These are phyloP conservation scores for Helarctos malayanus DNA, from an alignment of 2,797 vertebrate species.

Conservation along the genomic window DNA sequence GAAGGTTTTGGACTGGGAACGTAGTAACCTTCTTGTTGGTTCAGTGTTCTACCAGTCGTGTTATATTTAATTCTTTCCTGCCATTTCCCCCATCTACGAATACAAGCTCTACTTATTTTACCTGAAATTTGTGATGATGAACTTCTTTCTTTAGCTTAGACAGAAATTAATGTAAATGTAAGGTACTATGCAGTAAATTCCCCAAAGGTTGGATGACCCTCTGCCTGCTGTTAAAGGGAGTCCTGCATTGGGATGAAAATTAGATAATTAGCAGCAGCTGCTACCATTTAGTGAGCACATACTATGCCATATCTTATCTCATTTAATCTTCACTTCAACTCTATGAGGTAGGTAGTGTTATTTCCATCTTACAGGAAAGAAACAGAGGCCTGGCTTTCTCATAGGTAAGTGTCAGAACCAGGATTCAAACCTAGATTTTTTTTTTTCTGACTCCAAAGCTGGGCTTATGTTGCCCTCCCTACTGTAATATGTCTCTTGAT, in stretches of 20 bases:
- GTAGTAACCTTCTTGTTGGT: neutral
- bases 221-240: neutral
- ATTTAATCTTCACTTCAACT: slow-evolving; percentile 46
- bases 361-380: slow-evolving; percentile 28
- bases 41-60: neutral
- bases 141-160: neutral
- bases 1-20: neutral
- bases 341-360: slow-evolving; percentile 43
- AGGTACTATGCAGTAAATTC: neutral
- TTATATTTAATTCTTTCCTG: slow-evolving; percentile 25
- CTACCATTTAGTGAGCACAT: slow-evolving; percentile 47
- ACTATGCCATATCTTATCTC: neutral
- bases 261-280: slow-evolving; percentile 12
- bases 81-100: neutral
- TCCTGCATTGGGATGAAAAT: neutral
- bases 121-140: slow-evolving; percentile 20
- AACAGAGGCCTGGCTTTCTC: neutral
- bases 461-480: neutral
- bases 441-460: neutral
- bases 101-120: slow-evolving; percentile 41
- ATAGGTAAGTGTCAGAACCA: slow-evolving; percentile 57
- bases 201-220: neutral
- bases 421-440: slow-evolving; percentile 4
- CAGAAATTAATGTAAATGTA: slow-evolving; percentile 49
- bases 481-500: neutral